Conservation (phyloP, 2,888 invertebrate species). For the Xiphydria camelus region DNA sequence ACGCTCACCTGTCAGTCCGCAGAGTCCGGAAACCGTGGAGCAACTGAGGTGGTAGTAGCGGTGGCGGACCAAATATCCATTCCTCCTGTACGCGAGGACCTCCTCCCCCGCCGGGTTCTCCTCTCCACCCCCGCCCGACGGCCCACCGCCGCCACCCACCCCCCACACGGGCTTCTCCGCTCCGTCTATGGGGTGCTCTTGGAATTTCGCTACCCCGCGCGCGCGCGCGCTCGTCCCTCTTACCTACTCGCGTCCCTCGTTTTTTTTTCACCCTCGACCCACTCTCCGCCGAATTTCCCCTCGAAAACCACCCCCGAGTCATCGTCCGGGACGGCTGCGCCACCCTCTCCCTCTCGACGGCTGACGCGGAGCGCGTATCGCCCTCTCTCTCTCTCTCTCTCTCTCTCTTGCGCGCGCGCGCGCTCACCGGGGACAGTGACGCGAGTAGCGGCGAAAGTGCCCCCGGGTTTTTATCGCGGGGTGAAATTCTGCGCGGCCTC, state of each 20-base stretch:
- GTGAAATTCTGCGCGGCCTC: constrained; percentile 6
- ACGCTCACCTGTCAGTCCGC: constrained; percentile 49
- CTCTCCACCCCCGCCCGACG: constrained; percentile 31
- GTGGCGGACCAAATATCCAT: constrained; percentile 25
- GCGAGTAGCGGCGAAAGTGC: no score
- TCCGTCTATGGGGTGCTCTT: constrained; percentile 24
- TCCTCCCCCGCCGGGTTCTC: constrained; percentile 15
- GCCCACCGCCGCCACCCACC: constrained; percentile 34
- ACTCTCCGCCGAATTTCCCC: constrained; percentile 7
- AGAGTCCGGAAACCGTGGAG: constrained; percentile 53
- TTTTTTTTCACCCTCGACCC: constrained; percentile 3
- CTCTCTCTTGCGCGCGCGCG: no score
- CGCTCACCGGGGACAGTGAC: no score
- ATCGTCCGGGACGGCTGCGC: constrained; percentile 10
- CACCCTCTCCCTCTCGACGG: constrained; percentile 6
- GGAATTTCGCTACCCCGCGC: constrained; percentile 28
- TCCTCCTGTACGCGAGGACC: constrained; percentile 15
- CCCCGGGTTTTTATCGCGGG: constrained; percentile 10
- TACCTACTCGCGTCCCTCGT: neutral
- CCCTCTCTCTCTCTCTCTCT: constrained; percentile 15
- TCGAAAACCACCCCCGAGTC: neutral
- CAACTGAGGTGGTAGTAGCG: constrained; percentile 44
- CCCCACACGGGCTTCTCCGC: constrained; percentile 11
- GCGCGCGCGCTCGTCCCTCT: constrained; percentile 7
- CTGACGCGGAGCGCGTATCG: constrained; percentile 3